These are phyloP conservation scores for Zosterops japonicus DNA, from an alignment of 2,113 vertebrate species.

Conservation along the genomic window DNA sequence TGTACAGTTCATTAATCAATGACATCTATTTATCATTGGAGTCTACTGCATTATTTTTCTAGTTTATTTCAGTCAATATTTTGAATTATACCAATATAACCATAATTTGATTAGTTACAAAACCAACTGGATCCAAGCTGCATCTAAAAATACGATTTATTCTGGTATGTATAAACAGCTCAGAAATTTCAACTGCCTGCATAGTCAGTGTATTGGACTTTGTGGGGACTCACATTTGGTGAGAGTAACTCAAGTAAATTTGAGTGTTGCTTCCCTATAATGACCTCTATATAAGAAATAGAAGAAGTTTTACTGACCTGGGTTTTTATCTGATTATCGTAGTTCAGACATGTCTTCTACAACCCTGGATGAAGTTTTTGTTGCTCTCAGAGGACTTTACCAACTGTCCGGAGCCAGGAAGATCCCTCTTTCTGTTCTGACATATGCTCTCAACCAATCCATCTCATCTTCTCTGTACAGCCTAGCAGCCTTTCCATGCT, in stretches of 20 bases:
- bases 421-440: neutral
- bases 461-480: neutral
- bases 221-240: neutral
- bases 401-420: neutral
- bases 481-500: neutral
- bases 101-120: neutral
- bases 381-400: neutral
- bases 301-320: neutral
- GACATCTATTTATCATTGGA: neutral
- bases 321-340: neutral
- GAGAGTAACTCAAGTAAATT: neutral
- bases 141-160: neutral
- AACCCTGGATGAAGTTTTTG: neutral
- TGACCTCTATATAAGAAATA: neutral
- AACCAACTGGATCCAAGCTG: neutral
- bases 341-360: neutral
- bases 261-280: neutral
- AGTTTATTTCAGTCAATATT: neutral
- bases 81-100: neutral
- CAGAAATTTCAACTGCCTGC: neutral
- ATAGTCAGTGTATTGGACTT: neutral
- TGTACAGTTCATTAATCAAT: neutral
- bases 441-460: neutral
- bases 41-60: neutral
- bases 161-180: neutral